A percentile compares a stretch with the other conserved stretches of the same genome.
Conservation (phyloP, 2,797 vertebrate species). For the Ctenochaetus hawaiiensis region DNA sequence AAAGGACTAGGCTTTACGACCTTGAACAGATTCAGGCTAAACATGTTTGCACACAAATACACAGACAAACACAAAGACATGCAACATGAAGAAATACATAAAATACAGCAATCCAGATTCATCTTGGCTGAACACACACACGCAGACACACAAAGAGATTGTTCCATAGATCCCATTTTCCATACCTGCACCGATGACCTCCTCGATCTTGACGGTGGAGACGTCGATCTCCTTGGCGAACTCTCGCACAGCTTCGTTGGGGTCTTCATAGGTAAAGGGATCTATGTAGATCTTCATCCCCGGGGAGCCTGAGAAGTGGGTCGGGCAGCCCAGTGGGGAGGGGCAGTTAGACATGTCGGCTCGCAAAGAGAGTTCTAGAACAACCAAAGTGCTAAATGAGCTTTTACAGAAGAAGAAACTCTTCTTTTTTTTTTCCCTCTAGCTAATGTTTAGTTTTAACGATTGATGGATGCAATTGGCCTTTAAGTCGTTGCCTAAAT, state of each 20-base stretch:
- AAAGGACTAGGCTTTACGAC: conserved; percentile 44
- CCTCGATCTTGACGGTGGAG: conserved; percentile 99
- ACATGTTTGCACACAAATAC: conserved; percentile 33
- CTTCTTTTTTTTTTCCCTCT: conserved; percentile 6
- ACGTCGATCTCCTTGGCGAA: conserved; percentile 99
- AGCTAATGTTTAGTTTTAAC: conserved; percentile 37
- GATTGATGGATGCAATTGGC: conserved; percentile 38
- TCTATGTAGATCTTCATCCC: conserved; percentile 99
- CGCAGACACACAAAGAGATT: background rate
- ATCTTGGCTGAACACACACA: background rate
- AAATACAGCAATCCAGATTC: conserved; percentile 8
- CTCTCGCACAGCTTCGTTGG: conserved; percentile 97
- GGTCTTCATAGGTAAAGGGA: conserved; percentile 99
- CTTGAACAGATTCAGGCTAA: conserved; percentile 44
- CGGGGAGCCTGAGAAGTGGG: conserved; percentile 93
- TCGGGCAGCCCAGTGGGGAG: conserved; percentile 89
- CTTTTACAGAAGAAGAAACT: conserved; percentile 56
- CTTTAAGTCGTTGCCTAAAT: conserved; percentile 34
- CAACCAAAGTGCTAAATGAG: conserved; percentile 79
- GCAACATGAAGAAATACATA: background rate
- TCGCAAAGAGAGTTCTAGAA: conserved; percentile 88
- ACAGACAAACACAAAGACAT: background rate
- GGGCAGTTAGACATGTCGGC: conserved; percentile 89
- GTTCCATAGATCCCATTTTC: background rate
- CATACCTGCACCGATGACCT: conserved; percentile 98